Evolutionary conservation across 2,888 invertebrate genomes (phyloP).

Genomic region (Neoascia interrupta): DNA sequence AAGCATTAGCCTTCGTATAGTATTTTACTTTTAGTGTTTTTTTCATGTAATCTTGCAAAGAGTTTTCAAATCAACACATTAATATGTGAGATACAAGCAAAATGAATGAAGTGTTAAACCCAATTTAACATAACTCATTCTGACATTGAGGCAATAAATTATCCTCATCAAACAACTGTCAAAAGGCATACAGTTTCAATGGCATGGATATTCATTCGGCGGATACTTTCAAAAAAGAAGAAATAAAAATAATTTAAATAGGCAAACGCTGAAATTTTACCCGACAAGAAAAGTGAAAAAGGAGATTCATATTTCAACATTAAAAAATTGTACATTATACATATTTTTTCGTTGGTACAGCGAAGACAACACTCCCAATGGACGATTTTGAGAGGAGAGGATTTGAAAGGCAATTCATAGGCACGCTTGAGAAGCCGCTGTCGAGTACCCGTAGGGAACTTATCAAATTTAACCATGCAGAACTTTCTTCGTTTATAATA

Average conservation of each 20-base stretch:
- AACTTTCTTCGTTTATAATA: neutral
- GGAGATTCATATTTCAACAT: slow-evolving; percentile 40
- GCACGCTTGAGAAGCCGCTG: slow-evolving; percentile 23
- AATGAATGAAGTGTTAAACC: slow-evolving; percentile 32
- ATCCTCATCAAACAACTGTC: slow-evolving; percentile 48
- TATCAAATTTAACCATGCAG: slow-evolving; percentile 23
- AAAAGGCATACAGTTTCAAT: slow-evolving; percentile 50
- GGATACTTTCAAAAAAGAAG: too few relatives aligned
- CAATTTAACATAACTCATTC: slow-evolving; percentile 36
- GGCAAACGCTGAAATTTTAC: slow-evolving; percentile 26
- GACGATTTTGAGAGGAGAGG: neutral
- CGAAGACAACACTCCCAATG: slow-evolving; percentile 13
- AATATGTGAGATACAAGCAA: neutral
- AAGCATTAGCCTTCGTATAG: too few relatives aligned
- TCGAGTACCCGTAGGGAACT: slow-evolving; percentile 20
- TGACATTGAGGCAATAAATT: slow-evolving; percentile 49
- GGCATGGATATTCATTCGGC: slow-evolving; percentile 20
- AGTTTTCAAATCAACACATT: slow-evolving; percentile 16
- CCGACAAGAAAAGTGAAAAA: slow-evolving; percentile 29
- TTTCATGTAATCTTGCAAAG: too few relatives aligned
- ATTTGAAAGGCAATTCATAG: slow-evolving; percentile 28
- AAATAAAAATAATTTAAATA: slow-evolving; percentile 18
- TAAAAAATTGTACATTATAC: slow-evolving; percentile 22
- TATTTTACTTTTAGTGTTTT: too few relatives aligned
- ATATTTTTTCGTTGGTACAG: neutral